A percentile compares a stretch with the other conserved stretches of the same genome.
These are phyloP conservation scores for Elephas maximus DNA, from an alignment of 2,113 vertebrate genomes.

Conservation along the genomic window DNA sequence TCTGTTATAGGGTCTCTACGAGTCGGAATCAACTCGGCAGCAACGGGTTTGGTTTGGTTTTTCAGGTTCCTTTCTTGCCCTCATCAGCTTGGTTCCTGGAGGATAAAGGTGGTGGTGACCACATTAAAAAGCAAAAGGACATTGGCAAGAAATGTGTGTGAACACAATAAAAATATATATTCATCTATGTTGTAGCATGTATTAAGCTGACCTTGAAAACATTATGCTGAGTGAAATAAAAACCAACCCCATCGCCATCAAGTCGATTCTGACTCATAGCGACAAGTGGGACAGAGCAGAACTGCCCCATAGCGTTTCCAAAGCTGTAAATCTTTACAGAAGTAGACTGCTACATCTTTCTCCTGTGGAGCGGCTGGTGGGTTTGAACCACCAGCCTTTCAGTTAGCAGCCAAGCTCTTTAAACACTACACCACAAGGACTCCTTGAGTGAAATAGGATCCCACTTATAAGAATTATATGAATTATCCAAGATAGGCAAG, in stretches of 20 bases:
- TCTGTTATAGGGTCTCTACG: no score
- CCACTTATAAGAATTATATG: neutral
- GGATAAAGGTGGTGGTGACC: neutral
- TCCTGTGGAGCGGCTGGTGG: no score
- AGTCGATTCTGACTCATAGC: no score
- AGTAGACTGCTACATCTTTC: no score
- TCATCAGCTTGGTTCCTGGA: neutral
- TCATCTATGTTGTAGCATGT: neutral
- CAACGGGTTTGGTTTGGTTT: neutral
- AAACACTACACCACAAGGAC: no score
- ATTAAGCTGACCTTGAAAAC: neutral
- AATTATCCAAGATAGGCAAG: neutral
- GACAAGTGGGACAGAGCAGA: no score
- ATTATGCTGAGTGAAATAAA: neutral
- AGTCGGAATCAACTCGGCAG: no score
- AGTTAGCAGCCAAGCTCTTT: no score
- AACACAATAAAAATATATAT: constrained; percentile 14
- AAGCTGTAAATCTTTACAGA: no score
- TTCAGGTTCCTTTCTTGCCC: constrained; percentile 16
- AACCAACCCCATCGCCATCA: no score
- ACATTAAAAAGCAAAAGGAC: neutral
- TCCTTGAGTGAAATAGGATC: neutral
- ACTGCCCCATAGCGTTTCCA: no score
- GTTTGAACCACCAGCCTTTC: no score
- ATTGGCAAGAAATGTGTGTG: neutral